Percentiles rank a stretch among this genome's conserved stretches.
Evolutionary conservation across 2,113 vertebrate species (phyloP).

Genomic region (Malurus cyaneus): DNA sequence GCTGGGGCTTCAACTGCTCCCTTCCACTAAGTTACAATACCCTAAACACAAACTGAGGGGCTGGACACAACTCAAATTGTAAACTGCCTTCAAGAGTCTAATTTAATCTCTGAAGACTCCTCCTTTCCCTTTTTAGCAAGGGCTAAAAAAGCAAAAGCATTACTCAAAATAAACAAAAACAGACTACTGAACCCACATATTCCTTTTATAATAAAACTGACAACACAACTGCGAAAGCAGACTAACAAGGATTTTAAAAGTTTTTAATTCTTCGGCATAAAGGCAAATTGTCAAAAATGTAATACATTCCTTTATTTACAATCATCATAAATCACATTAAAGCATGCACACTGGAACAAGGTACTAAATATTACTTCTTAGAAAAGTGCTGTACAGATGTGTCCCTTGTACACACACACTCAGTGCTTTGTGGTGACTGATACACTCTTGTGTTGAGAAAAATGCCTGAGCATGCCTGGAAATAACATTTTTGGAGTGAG

Average conservation of each 20-base stretch:
- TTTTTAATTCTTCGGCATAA: slow-evolving; percentile 31
- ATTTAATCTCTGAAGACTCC: not conserved
- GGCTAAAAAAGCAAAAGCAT: not conserved
- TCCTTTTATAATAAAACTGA: not conserved
- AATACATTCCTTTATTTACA: slow-evolving; percentile 20
- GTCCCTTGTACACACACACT: not conserved
- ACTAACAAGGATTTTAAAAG: not conserved
- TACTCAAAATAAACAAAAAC: not conserved
- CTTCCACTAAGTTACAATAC: not conserved
- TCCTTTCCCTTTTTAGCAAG: not conserved
- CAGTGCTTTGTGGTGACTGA: not conserved
- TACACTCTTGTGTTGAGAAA: not conserved
- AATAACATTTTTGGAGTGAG: not conserved
- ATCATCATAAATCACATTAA: not conserved
- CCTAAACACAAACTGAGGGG: not conserved
- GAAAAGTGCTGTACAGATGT: slow-evolving; percentile 7
- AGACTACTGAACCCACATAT: not conserved
- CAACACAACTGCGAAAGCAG: not conserved
- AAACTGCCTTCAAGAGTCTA: not conserved
- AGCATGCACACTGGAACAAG: slow-evolving; percentile 5
- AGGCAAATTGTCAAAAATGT: not conserved
- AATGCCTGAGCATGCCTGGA: not conserved
- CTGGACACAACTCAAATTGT: not conserved
- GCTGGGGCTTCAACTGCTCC: not conserved
- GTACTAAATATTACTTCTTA: not conserved